phyloP scores from a whole-genome alignment of 2,797 vertebrate species.

The Sebastes ruberrimus region DNA sequence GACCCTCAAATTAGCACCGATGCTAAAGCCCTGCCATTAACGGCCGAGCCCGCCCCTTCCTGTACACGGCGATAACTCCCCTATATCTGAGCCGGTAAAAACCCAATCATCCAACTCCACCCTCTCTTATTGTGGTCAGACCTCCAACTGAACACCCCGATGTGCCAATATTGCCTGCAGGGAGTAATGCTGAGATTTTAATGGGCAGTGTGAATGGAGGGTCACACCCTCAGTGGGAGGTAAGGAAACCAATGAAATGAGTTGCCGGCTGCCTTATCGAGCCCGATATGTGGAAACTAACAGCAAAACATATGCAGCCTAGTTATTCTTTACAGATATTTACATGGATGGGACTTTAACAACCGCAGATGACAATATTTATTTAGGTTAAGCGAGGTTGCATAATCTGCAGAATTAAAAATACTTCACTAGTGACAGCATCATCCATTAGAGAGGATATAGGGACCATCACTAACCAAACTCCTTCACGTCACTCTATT shows the following conservation, averaged over 20 bases:
- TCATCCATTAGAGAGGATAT: slow-evolving; percentile 29
- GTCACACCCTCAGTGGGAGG: slow-evolving; percentile 71
- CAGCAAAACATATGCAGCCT: slow-evolving; percentile 11
- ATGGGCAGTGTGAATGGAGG: slow-evolving; percentile 71
- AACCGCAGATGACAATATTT: slow-evolving; percentile 5
- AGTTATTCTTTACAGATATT: slow-evolving; percentile 22
- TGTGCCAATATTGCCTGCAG: slow-evolving; percentile 63
- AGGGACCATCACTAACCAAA: slow-evolving; percentile 14
- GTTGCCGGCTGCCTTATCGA: slow-evolving; percentile 53
- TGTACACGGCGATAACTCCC: slow-evolving; percentile 36
- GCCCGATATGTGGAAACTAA: slow-evolving; percentile 30
- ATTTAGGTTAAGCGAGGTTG: slow-evolving; percentile 51
- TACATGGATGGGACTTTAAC: slow-evolving; percentile 14
- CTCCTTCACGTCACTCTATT: not conserved
- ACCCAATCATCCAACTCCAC: slow-evolving; percentile 60
- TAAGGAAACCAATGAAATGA: slow-evolving; percentile 66
- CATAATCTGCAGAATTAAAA: slow-evolving; percentile 31
- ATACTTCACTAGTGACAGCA: slow-evolving; percentile 20
- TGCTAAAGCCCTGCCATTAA: slow-evolving; percentile 60
- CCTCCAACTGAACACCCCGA: slow-evolving; percentile 59
- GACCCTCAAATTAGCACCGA: slow-evolving; percentile 75
- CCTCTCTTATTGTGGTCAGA: slow-evolving; percentile 57
- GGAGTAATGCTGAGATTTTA: slow-evolving; percentile 71
- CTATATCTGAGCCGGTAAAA: slow-evolving; percentile 41
- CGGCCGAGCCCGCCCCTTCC: slow-evolving; percentile 37